Conservation (phyloP, 1,140 invertebrate species). For the Hylaeus anthracinus region DNA sequence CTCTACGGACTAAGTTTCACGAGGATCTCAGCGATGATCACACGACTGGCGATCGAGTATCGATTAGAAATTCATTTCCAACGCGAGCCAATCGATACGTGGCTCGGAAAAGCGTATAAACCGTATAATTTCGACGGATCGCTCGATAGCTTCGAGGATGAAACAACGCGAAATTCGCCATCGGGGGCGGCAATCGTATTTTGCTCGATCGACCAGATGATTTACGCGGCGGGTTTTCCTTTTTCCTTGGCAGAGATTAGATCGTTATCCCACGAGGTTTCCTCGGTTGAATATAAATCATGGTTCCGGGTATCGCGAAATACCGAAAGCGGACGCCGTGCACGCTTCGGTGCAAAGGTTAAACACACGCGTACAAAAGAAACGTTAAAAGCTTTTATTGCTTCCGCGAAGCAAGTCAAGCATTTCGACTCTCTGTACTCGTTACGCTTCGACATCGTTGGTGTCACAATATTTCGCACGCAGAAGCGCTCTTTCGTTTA, state of each 20-base stretch:
- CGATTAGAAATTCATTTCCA: constrained; percentile 13
- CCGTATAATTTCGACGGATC: constrained; percentile 4
- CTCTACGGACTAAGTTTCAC: neutral
- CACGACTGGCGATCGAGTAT: neutral
- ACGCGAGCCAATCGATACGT: neutral
- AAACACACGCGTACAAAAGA: constrained; percentile 44
- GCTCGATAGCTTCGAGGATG: neutral
- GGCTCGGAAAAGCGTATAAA: neutral
- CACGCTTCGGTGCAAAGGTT: constrained; percentile 29
- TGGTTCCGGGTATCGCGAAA: constrained; percentile 16
- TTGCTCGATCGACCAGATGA: neutral
- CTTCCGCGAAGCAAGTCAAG: constrained; percentile 42
- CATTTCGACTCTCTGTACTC: constrained; percentile 29
- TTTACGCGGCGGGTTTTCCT: neutral
- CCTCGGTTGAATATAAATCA: constrained; percentile 25
- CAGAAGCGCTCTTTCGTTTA: neutral
- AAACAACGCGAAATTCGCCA: constrained; percentile 7
- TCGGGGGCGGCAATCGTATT: neutral
- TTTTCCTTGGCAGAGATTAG: neutral
- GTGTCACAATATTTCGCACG: neutral
- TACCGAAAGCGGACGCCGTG: neutral
- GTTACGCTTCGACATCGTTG: constrained; percentile 7
- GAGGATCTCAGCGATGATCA: neutral
- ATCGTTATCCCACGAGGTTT: constrained; percentile 5
- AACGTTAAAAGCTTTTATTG: constrained; percentile 35